Evolutionary conservation across 2,888 invertebrate genomes (phyloP), one percentile per base, ranked within the genome.

Genomic region (Luperina nickerlii): DNA sequence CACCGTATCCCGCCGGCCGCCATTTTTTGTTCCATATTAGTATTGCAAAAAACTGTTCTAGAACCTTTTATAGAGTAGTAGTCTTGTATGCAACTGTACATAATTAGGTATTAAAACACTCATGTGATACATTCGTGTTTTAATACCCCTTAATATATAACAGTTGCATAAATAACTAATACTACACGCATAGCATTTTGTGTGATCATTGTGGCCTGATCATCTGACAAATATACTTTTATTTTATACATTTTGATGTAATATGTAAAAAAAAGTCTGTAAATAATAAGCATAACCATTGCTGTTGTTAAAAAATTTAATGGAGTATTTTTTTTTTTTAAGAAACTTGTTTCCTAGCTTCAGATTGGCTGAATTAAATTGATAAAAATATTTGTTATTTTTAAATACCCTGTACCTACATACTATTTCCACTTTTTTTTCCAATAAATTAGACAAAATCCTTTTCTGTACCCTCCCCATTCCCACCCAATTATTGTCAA

Each of bases 271-370:
- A 67, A 24, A 11, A 15, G 1, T 54, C 11, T 60, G 68, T 73
- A 20, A 90, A 84, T n/a, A 87, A 76, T 45, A 13, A n/a, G 0
- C 74, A 74, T 51, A 70, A 8, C 70, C 70, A 70, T 20, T 7
- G 0, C 4, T 32, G 48, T 68, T 68, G 11, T 27, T 20, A 20
- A 13, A 27, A 27, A 27, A 7, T 0, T 13, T 60, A 0, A 32
- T 32, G 32, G 32, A 32, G 11, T 1, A 4, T 8, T 24, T 24
- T 24, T 18, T 54, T 57, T 57, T 57, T 24, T 24, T 4, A 27
- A 51, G 4, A 27, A 27, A 20, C 3, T 8, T 20, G 3, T 32
- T 20, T 51, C 11, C 13, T 51, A 4, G 27, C 20, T 51, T 51
- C 5, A 15, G 51, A 51, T 32, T 51, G 51, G 15, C 15, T 24